Evolutionary conservation across 2,113 vertebrate genomes (phyloP), one percentile per base, ranked within the genome.

Genomic region (Dunckerocampus dactyliophorus): DNA sequence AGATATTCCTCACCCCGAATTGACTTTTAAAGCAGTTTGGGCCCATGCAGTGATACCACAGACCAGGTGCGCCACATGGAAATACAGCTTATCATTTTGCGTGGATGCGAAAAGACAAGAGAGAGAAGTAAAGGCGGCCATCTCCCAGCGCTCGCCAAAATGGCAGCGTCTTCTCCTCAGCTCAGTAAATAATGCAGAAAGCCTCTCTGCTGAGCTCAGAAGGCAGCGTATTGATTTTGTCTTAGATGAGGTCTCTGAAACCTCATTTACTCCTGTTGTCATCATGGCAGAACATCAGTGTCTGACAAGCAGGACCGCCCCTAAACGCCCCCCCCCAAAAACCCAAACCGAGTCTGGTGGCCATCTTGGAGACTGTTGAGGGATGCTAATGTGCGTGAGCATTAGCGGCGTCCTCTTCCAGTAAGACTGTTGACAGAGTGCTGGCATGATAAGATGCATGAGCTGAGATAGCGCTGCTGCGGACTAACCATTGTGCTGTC

Each of bases 181-280:
- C 31, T 54, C 82, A 82, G 79, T 76, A 75, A 75, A 84, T 75
- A 81, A 84, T 81, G 69, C 75, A 89, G 74, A 84, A 82, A 82
- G 75, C 87, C 75, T 74, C 76, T 83, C 75, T 87, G 69, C 81
- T 81, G 81, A 81, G 82, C 82, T 72, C 76, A 79, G 84, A 83
- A 88, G 85, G 87, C 82, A 85, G 84, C 76, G 82, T 90, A 91
- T 91, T 86, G 89, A 91, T 90, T 89, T 89, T 82, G 86, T 86
- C 85, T 85, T 85, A 89, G 87, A 86, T 89, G 87, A 88, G 88
- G 89, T 89, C 89, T 90, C 83, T 86, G 82, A 86, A 88, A 90
- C 87, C 89, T 90, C 83, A 89, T 90, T 90, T 89, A 88, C 84
- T 85, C 69, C 74, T 58, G 75, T 87, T 87, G 88, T 90, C 89